phyloP scores from a whole-genome alignment of 2,113 vertebrate species.

The Bungarus multicinctus region DNA sequence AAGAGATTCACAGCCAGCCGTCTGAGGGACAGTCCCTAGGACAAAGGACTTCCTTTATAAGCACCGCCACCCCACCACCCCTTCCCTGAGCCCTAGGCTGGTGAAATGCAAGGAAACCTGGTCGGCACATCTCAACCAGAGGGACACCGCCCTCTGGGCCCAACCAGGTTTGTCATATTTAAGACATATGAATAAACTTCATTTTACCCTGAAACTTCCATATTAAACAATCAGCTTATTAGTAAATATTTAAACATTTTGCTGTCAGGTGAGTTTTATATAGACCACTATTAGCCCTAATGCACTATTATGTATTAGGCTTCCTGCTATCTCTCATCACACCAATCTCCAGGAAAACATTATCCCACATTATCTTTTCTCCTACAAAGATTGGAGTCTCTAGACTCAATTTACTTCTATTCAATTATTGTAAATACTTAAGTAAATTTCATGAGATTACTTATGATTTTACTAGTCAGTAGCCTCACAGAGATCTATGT shows the following conservation, averaged over 20 bases:
- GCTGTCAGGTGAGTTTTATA: neutral
- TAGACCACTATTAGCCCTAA: neutral
- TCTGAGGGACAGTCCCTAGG: too few relatives aligned
- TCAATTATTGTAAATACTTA: neutral
- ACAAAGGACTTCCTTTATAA: too few relatives aligned
- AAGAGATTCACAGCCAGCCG: too few relatives aligned
- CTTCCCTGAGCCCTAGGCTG: too few relatives aligned
- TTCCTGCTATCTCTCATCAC: neutral
- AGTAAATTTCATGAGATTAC: neutral
- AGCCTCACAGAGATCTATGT: neutral
- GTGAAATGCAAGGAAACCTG: too few relatives aligned
- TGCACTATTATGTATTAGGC: neutral
- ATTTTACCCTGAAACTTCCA: neutral
- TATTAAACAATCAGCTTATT: neutral
- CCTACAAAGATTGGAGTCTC: neutral
- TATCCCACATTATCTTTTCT: neutral
- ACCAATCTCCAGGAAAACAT: neutral
- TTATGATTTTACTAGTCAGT: neutral
- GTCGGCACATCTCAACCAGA: too few relatives aligned
- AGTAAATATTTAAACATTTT: neutral
- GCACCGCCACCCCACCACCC: too few relatives aligned
- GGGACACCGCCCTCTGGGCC: too few relatives aligned
- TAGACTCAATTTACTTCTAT: neutral
- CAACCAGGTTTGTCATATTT: too few relatives aligned
- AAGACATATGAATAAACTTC: neutral